Percentiles rank a stretch among this genome's conserved stretches.
phyloP scores from a whole-genome alignment of 35 echinoderm and acorn worm genomes.

The Amphiura filiformis region DNA sequence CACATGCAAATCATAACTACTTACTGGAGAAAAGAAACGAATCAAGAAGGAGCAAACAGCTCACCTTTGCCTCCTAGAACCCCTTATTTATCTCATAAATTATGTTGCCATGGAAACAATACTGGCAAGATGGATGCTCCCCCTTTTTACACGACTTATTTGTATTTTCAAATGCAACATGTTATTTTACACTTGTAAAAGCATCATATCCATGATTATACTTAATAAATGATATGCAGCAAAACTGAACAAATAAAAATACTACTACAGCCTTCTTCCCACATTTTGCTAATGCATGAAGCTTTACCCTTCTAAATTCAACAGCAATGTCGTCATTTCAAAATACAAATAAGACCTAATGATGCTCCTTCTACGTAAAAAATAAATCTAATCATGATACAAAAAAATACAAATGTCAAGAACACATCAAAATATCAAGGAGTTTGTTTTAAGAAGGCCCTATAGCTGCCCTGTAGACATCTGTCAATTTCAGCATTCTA shows the following conservation, averaged over 20 bases:
- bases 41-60: slow-evolving; percentile 88
- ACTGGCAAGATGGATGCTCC: slow-evolving; percentile 79
- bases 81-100: not conserved
- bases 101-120: slow-evolving; percentile 88
- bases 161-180: not conserved
- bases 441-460: too few relatives aligned
- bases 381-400: not conserved
- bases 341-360: slow-evolving; percentile 10
- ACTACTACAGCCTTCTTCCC: too few relatives aligned
- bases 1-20: too few relatives aligned
- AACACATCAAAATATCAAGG: too few relatives aligned
- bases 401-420: too few relatives aligned
- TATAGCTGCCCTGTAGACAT: too few relatives aligned
- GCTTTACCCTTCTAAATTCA: not conserved
- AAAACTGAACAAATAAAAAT: too few relatives aligned
- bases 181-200: not conserved
- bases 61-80: slow-evolving; percentile 69
- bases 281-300: not conserved
- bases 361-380: not conserved
- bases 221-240: too few relatives aligned
- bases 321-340: not conserved
- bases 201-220: too few relatives aligned
- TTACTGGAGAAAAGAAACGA: slow-evolving; percentile 56
- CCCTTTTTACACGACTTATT: slow-evolving; percentile 14
- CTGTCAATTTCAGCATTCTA: too few relatives aligned